Evolutionary conservation across 2,888 invertebrate genomes (phyloP), one percentile per base, ranked within the genome.

Genomic region (Synanthedon formicaeformis): DNA sequence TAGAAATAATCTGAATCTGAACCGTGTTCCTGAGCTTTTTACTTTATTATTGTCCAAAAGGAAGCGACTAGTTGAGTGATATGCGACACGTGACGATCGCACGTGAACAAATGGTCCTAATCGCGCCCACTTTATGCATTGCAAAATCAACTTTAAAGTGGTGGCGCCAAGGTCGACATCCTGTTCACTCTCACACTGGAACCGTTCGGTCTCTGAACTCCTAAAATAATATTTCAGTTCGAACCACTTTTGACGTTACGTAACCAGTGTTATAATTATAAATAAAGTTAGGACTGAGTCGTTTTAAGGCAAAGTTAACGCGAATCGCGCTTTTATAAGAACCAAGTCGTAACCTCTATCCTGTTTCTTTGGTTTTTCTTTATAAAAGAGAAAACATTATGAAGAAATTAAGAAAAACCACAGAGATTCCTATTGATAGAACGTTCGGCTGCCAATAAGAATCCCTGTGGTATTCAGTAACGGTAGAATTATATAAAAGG

Each of bases 221-320:
- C 78, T 83, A 84, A 85, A 86, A 85, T 85, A 85, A 82, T 85
- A 84, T 84, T 84, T 79, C 81, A 83, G 84, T 78, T 79, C 73
- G 73, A 76, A 73, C 69, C 81, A 81, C 82, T 80, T 75, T 75
- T 74, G 74, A 64, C 71, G 81, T 86, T 86, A 76, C 84, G 86
- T 76, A 86, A 86, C 78, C 66, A 67, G 70, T 70, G 80, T 76
- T 82, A 82, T 82, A 84, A 83, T 81, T 81, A 79, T 75, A 77
- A 77, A 34, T 34, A 75, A 78, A 75, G 78, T 71, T 78, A 78
- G 75, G 77, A 75, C 72, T 75, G 69, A 8, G 73, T 67, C 12
- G 73, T 67, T 73, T 73, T 73, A 73, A 70, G 69, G 71, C 70
- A 71, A 72, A 67, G 67, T 70, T 72, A 70, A 67, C 65, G 70